Evolutionary conservation across 2,888 invertebrate species (phyloP), one percentile per base, ranked within the genome.

Genomic region (Chalcosyrphus nemorum): DNA sequence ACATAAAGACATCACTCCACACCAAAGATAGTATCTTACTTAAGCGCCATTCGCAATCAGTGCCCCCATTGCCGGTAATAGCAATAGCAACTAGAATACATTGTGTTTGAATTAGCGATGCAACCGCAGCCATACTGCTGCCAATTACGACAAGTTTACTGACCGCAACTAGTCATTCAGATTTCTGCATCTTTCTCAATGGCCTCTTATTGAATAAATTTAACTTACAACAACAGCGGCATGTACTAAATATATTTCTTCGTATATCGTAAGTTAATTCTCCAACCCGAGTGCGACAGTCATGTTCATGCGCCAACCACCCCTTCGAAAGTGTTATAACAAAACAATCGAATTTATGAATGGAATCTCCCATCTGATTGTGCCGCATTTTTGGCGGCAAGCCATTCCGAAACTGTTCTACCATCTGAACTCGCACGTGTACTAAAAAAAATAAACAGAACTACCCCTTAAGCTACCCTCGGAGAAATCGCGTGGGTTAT

Each of bases 381-480:
- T n/a, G 17, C 7, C 6, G 38, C 11, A 45, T 7, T 65, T 84
- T 84, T 84, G 84, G 84, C 84, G 84, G 68, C 80, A 84, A 84
- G 50, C 29, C 43, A 52, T 43, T 7, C 13, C 13, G 5, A 61
- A 61, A 81, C 61, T 78, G 82, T 82, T 68, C 66, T 76, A 81
- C 45, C 27, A 54, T 43, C 13, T 45, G 24, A 27, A 54, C 11
- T 59, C 2, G 63, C 72, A 74, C 82, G 78, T 78, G 84, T 75
- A 65, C 84, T 84, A 80, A 80, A 84, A 66, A 75, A 78, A 84
- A n/a, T n/a, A n/a, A n/a, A n/a, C n/a, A n/a, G n/a, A n/a, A 66
- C 24, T 27, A 74, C 45, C 68, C 78, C 72, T 45, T 5, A 29
- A 29, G 11, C 45, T 35, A 4, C 38, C 1, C n/a, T n/a, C n/a